A percentile compares a stretch with the other conserved stretches of the same genome.
Conservation (phyloP, 1,140 invertebrate genomes). For the Hormaphis cornu region DNA sequence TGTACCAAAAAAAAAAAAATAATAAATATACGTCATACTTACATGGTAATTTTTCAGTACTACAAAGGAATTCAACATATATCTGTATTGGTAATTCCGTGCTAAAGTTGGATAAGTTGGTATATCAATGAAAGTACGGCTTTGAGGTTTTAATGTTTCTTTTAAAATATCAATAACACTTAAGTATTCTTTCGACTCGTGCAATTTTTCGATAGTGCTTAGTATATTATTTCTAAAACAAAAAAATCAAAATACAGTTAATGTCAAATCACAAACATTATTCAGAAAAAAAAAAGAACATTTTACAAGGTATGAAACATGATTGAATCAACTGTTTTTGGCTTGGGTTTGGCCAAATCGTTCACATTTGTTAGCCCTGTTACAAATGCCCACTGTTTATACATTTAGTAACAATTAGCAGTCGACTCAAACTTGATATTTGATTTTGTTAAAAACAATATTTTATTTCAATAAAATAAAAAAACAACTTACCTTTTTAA, state of each 20-base stretch:
- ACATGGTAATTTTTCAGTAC: slow-evolving; percentile 46
- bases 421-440: no score
- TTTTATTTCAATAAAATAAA: not conserved
- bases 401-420: no score
- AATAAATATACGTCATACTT: slow-evolving; percentile 33
- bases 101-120: slow-evolving; percentile 39
- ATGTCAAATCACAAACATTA: no score
- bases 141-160: slow-evolving; percentile 50
- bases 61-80: slow-evolving; percentile 52
- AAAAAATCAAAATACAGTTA: slow-evolving; percentile 14
- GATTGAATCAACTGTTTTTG: no score
- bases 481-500: slow-evolving; percentile 25
- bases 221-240: slow-evolving; percentile 47
- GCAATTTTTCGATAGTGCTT: slow-evolving; percentile 49
- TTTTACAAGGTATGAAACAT: no score
- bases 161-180: slow-evolving; percentile 55
- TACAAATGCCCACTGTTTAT: no score
- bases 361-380: no score
- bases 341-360: no score
- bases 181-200: slow-evolving; percentile 52
- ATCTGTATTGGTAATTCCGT: slow-evolving; percentile 48
- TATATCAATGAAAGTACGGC: slow-evolving; percentile 7
- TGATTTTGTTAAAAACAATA: not conserved
- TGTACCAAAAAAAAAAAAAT: not conserved
- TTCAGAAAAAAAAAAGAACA: no score